Evolutionary conservation across 1,140 invertebrate genomes (phyloP).

Genomic region (Galleria mellonella): DNA sequence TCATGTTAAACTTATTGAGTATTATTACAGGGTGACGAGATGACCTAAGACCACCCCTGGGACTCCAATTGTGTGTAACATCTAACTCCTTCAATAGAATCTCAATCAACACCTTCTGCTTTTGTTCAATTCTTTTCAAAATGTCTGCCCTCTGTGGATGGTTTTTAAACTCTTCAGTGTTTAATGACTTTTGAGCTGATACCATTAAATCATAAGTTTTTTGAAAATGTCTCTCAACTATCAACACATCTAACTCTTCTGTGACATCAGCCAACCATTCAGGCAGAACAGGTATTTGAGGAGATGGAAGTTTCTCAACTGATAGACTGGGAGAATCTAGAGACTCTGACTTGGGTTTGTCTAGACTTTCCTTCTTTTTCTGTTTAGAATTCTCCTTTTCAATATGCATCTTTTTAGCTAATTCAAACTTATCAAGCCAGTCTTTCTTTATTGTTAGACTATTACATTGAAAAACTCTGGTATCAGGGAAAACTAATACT

Average conservation of each 20-base stretch:
- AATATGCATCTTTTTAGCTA: slow-evolving; percentile 90
- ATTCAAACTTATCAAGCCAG: slow-evolving; percentile 95
- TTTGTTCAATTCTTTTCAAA: slow-evolving; percentile 78
- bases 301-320: slow-evolving; percentile 73
- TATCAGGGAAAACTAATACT: slow-evolving; percentile 94
- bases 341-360: slow-evolving; percentile 56
- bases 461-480: slow-evolving; percentile 93
- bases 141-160: slow-evolving; percentile 58
- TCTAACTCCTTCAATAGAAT: slow-evolving; percentile 92
- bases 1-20: slow-evolving; percentile 89
- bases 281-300: slow-evolving; percentile 77
- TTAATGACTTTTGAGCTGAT: slow-evolving; percentile 59
- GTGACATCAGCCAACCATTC: slow-evolving; percentile 95
- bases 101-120: slow-evolving; percentile 86
- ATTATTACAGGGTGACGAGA: slow-evolving; percentile 89
- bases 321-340: slow-evolving; percentile 64
- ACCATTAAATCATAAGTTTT: slow-evolving; percentile 92
- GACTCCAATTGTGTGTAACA: slow-evolving; percentile 89
- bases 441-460: slow-evolving; percentile 92
- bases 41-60: slow-evolving; percentile 94
- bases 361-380: slow-evolving; percentile 69
- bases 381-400: slow-evolving; percentile 80
- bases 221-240: slow-evolving; percentile 98
- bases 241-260: slow-evolving; percentile 96
- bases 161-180: slow-evolving; percentile 60